Base-by-base conservation (phyloP, 1,140 invertebrate species). In the Euborellia annulipes region DNA sequence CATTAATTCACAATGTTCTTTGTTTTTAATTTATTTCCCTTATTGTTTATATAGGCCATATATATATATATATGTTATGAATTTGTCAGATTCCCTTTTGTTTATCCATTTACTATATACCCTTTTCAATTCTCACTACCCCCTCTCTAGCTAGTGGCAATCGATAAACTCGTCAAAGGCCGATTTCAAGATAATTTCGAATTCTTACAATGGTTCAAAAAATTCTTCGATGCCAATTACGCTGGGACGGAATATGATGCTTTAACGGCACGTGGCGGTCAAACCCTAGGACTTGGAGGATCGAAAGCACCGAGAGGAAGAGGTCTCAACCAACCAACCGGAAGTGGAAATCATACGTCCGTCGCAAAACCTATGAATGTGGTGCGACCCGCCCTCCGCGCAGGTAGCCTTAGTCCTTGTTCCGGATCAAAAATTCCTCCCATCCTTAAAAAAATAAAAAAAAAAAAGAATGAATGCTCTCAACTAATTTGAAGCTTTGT, bases 181-280 rank as follows among this genome's bases (percentile, higher is more conserved):
- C 79, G 85, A 54, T 95, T 94, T 68, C 85, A 91, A 77, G 92
- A 97, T 73, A 97, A 97, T 72, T 97, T 97, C 75, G 93, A 97
- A 66, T 97, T 97, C 72, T 78, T 97, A 52, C 93, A 97, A 73
- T 97, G 93, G 93, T 97, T 98, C 73, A 96, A 97, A 75, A 94
- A 94, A 66, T 96, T 97, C 69, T 97, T 95, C 71, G 93, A 96
- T 70, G 90, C 90, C 50, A 97, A 98, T 73, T 95, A 92, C 71
- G 78, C 82, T 62, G 89, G 88, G 59, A 74, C 77, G 53, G 85
- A 88, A 50, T 97, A 97, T 66, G 86, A 95, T 72, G 79, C 93
- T 36, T 63, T 90, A 51, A 75, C 73, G 42, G 82, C 84, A 56
- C 72, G 93, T 54, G 82, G 81, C 54, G 86, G 86, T 51, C 79